Percentiles rank a stretch among this genome's conserved stretches.
Conservation (phyloP, 2,888 invertebrate species). For the Rhagonycha lutea region DNA sequence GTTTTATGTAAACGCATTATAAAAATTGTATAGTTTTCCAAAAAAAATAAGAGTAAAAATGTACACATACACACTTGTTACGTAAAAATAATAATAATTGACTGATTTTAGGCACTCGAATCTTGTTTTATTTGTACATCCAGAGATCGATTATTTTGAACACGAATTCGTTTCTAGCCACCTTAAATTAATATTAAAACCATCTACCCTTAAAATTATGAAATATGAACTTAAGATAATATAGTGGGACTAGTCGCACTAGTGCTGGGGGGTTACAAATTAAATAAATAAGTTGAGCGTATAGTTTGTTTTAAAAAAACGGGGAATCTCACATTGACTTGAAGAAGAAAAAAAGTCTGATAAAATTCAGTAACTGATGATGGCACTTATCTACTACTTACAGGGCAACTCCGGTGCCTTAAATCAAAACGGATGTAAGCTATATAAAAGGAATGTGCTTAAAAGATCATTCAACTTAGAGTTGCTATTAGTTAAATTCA, state of each 20-base stretch:
- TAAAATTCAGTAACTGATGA: neutral
- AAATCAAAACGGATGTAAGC: neutral
- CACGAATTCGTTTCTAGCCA: neutral
- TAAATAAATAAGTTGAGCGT: neutral
- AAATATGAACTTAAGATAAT: neutral
- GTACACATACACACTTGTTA: neutral
- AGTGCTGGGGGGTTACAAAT: neutral
- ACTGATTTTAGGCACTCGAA: neutral
- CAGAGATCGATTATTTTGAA: neutral
- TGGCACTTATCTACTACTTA: neutral
- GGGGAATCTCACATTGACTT: neutral
- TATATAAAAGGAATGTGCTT: too few species aligned
- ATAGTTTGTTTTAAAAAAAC: neutral
- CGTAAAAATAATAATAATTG: neutral
- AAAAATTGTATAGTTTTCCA: conserved; percentile 16
- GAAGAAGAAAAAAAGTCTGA: too few species aligned
- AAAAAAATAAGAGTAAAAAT: neutral
- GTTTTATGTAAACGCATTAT: conserved; percentile 31
- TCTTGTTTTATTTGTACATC: neutral
- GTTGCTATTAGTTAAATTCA: too few species aligned
- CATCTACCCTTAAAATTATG: neutral
- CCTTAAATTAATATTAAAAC: neutral
- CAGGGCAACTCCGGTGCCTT: neutral
- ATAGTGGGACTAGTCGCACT: neutral
- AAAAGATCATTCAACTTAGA: too few species aligned